Percentiles rank a stretch among this genome's conserved stretches.
Conservation (phyloP, 1,140 invertebrate species). For the Papilio dardanus region DNA sequence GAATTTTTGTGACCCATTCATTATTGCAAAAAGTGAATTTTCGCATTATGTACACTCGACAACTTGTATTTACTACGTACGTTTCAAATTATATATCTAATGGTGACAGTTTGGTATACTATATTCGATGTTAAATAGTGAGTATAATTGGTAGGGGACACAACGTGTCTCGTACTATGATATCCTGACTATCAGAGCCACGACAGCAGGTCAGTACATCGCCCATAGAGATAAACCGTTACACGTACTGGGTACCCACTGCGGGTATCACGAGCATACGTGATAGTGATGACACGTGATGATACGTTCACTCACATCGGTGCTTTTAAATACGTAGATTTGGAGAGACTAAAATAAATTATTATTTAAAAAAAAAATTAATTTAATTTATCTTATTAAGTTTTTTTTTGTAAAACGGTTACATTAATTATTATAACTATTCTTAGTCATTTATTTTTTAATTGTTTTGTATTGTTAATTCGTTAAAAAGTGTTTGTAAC, state of each 20-base stretch:
- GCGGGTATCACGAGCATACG: slow-evolving; percentile 28
- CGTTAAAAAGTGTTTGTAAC: neutral
- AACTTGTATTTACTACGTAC: no score
- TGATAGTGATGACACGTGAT: slow-evolving; percentile 32
- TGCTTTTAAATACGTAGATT: slow-evolving; percentile 8
- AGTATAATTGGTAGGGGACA: neutral
- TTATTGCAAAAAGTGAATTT: neutral
- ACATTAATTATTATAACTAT: no score
- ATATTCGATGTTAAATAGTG: neutral
- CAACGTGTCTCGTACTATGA: neutral
- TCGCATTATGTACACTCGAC: no score
- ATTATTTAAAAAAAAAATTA: neutral
- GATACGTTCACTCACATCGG: slow-evolving; percentile 18
- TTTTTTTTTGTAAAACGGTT: neutral
- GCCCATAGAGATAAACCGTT: slow-evolving; percentile 36
- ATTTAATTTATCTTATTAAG: neutral
- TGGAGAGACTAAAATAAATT: neutral
- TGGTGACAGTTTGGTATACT: no score
- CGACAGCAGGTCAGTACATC: neutral
- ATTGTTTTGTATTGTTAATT: neutral
- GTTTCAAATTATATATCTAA: no score
- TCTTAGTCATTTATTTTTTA: neutral
- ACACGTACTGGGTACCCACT: slow-evolving; percentile 21
- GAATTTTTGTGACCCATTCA: neutral
- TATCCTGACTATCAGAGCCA: slow-evolving; percentile 15